A percentile compares a stretch with the other conserved stretches of the same genome.
phyloP scores from a whole-genome alignment of 2,797 vertebrate genomes.

The Oreortyx pictus region DNA sequence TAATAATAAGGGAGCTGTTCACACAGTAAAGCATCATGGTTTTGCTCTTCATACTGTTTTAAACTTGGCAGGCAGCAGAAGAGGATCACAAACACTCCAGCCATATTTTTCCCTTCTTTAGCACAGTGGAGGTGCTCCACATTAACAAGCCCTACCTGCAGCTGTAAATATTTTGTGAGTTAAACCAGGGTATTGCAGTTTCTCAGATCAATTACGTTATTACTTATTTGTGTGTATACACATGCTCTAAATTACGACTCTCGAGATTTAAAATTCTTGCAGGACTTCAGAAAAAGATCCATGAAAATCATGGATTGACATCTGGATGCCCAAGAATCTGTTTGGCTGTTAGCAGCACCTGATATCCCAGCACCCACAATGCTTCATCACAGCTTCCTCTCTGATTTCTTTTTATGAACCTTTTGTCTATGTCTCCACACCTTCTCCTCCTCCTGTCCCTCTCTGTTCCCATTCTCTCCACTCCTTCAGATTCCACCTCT shows the following conservation, averaged over 20 bases:
- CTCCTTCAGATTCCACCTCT: not conserved
- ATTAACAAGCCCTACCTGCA: not conserved
- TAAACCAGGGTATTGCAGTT: not conserved
- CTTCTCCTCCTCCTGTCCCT: not conserved
- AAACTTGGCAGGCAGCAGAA: not conserved
- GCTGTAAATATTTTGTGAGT: not conserved
- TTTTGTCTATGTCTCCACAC: not conserved
- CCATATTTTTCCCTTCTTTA: not conserved
- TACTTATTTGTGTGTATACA: not conserved
- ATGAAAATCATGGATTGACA: not conserved
- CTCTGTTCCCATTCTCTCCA: not conserved
- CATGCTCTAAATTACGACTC: not conserved
- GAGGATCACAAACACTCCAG: not conserved
- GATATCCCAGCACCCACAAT: not conserved
- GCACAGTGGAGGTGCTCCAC: not conserved
- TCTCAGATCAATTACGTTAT: not conserved
- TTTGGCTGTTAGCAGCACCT: not conserved
- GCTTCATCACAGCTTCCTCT: not conserved
- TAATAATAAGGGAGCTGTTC: constrained; percentile 5
- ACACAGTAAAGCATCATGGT: not conserved
- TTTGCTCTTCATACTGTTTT: not conserved
- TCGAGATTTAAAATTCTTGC: not conserved
- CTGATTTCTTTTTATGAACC: not conserved
- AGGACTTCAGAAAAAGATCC: not conserved
- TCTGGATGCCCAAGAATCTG: not conserved